Percentiles rank a stretch among this genome's conserved stretches.
These are phyloP conservation scores for Lithophane socia DNA, from an alignment of 2,888 invertebrate species.

Conservation along the genomic window DNA sequence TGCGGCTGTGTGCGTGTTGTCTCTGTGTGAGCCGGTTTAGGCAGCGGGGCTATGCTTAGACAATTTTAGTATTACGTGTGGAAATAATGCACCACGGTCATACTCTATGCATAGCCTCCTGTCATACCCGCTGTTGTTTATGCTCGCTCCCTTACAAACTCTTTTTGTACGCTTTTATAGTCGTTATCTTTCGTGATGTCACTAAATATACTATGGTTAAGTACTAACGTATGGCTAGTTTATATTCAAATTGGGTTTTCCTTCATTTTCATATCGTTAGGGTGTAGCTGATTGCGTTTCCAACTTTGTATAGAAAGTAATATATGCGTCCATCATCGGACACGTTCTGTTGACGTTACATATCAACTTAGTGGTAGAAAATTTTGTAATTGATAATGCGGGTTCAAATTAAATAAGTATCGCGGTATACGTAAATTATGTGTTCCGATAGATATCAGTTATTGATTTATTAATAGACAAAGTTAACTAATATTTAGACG, in stretches of 20 bases:
- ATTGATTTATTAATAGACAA: background rate
- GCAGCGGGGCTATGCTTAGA: constrained; percentile 86
- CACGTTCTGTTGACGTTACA: background rate
- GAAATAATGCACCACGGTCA: constrained; percentile 83
- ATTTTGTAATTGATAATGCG: background rate
- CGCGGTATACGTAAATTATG: background rate
- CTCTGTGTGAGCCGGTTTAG: constrained; percentile 78
- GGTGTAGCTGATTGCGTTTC: constrained; percentile 48
- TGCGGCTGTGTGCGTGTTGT: constrained; percentile 70
- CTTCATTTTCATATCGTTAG: constrained; percentile 61
- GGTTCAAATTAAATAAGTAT: background rate
- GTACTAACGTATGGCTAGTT: constrained; percentile 48
- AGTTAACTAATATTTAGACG: background rate
- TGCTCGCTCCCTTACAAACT: constrained; percentile 67
- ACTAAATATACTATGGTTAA: constrained; percentile 50
- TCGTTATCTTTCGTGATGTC: constrained; percentile 45
- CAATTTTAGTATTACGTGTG: constrained; percentile 87
- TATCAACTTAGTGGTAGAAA: background rate
- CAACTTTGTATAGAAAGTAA: constrained; percentile 39
- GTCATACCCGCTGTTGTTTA: constrained; percentile 74
- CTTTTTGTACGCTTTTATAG: constrained; percentile 69
- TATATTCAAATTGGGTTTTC: constrained; percentile 63
- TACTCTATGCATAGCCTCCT: constrained; percentile 79
- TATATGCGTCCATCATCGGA: constrained; percentile 20
- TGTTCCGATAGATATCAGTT: background rate